Percentiles rank a stretch among this genome's conserved stretches.
Conservation (phyloP, 35 echinoderm and acorn worm genomes). For the Apostichopus californicus region DNA sequence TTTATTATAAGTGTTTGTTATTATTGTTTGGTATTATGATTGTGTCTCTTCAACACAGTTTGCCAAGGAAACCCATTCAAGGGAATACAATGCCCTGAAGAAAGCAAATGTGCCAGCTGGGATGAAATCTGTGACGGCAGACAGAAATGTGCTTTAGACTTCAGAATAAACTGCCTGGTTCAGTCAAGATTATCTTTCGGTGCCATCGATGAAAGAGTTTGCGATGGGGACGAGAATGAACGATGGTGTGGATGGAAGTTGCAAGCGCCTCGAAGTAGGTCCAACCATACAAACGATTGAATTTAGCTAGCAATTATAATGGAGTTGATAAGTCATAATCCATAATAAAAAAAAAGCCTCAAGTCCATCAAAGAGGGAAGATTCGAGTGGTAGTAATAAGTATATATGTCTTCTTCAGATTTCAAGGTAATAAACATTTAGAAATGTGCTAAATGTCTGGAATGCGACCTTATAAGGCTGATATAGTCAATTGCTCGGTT, state of each 20-base stretch:
- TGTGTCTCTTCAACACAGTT: conserved; percentile 9
- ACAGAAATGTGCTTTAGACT: conserved; percentile 60
- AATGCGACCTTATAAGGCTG: too few relatives aligned
- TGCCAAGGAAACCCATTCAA: conserved; percentile 52
- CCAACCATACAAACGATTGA: too few relatives aligned
- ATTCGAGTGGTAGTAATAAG: too few relatives aligned
- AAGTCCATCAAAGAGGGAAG: too few relatives aligned
- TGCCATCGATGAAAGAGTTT: conserved; percentile 60
- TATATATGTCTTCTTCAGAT: too few relatives aligned
- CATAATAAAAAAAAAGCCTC: too few relatives aligned
- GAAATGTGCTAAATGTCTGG: too few relatives aligned
- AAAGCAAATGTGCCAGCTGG: conserved; percentile 67
- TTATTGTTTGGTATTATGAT: too few relatives aligned
- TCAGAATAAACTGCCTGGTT: conserved; percentile 61
- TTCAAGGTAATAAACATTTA: too few relatives aligned
- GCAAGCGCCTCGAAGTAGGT: conserved; percentile 76
- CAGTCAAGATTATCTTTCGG: conserved; percentile 68
- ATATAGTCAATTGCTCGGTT: too few relatives aligned
- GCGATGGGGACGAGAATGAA: conserved; percentile 82
- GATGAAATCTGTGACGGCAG: conserved; percentile 76
- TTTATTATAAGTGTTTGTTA: too few relatives aligned
- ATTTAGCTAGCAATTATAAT: background rate
- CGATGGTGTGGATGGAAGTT: conserved; percentile 86
- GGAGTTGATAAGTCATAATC: background rate
- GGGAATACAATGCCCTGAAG: conserved; percentile 69